Base-by-base conservation (phyloP, 2,113 vertebrate genomes). In the Corydoras sp. region DNA sequence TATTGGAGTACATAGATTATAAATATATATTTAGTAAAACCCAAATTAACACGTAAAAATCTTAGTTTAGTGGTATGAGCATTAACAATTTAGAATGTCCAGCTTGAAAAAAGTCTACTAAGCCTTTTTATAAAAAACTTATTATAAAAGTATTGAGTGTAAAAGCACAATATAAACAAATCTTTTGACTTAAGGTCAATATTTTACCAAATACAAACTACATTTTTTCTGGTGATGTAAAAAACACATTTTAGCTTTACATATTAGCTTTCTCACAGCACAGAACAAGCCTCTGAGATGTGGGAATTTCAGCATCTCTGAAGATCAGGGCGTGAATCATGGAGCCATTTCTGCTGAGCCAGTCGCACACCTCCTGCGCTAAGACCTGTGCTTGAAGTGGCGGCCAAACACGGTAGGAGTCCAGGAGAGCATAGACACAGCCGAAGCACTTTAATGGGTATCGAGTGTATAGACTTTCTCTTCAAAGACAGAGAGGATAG, bases 291-390 rank as follows among this genome's bases (percentile, higher is more conserved):
- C 58, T 59, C 35, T 15, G 4, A 10, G 58, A 54, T 31, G 58
- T 54, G 61, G 65, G 50, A 67, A 32, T 32, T 31, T 58, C 69
- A 58, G 55, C 43, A 48, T 58, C 75, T 68, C 59, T 43, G n/a
- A 31, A 43, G 64, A 60, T 68, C 58, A 62, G 65, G 30, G 65
- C 43, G 50, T 15, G 50, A 50, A 55, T 68, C 55, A 10, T n/a
- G 30, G 72, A 68, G 65, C 54, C 58, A 1, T 62, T 65, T 68
- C 65, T 61, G 31, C 72, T 31, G 54, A 3, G 50, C 58, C 10
- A 59, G 73, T 74, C 65, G 60, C 63, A 75, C 72, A 75, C 72
- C 68, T 67, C 49, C 59, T 51, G 63, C 54, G 50, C 64, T 11
- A 15, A 51, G 56, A 58, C 31, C 29, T 10, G 11, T 12, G 56